Evolutionary conservation across 2,888 invertebrate genomes (phyloP).

Genomic region (Pteria penguin): DNA sequence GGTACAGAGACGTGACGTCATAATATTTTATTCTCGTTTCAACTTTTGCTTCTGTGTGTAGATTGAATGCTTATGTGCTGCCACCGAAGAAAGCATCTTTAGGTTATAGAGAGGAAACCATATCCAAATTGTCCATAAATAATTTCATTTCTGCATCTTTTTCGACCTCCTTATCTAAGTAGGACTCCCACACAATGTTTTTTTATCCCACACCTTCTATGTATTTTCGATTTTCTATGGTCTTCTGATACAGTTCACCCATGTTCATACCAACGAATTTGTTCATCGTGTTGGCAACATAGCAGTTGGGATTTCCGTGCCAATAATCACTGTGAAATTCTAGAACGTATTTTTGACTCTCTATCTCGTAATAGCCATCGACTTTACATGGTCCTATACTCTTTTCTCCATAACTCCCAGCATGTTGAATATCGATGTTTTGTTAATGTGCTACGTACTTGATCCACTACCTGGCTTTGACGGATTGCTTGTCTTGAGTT

Average conservation of each 20-base stretch:
- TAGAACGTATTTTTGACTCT: conserved; percentile 21
- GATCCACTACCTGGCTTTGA: conserved; percentile 43
- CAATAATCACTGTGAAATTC: conserved; percentile 47
- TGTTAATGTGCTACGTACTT: conserved; percentile 25
- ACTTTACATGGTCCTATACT: conserved; percentile 34
- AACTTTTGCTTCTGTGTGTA: conserved; percentile 48
- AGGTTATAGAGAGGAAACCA: conserved; percentile 52
- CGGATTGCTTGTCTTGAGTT: conserved; percentile 46
- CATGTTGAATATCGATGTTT: conserved; percentile 22
- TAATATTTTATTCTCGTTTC: conserved; percentile 59
- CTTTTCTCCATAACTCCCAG: conserved; percentile 41
- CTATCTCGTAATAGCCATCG: conserved; percentile 37
- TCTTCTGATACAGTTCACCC: conserved; percentile 39
- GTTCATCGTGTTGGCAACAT: background rate
- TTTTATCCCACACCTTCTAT: conserved; percentile 44
- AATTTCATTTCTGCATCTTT: conserved; percentile 15
- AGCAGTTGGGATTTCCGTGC: conserved; percentile 34
- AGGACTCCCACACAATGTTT: conserved; percentile 59
- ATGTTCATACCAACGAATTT: conserved; percentile 35
- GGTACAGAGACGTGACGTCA: conserved; percentile 63
- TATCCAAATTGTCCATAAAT: conserved; percentile 45
- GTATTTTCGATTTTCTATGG: conserved; percentile 38
- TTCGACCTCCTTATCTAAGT: conserved; percentile 49
- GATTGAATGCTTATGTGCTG: conserved; percentile 55
- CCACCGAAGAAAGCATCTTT: conserved; percentile 66